These are phyloP conservation scores for Sinhomidia bicolor DNA, from an alignment of 2,888 invertebrate species.

Conservation along the genomic window DNA sequence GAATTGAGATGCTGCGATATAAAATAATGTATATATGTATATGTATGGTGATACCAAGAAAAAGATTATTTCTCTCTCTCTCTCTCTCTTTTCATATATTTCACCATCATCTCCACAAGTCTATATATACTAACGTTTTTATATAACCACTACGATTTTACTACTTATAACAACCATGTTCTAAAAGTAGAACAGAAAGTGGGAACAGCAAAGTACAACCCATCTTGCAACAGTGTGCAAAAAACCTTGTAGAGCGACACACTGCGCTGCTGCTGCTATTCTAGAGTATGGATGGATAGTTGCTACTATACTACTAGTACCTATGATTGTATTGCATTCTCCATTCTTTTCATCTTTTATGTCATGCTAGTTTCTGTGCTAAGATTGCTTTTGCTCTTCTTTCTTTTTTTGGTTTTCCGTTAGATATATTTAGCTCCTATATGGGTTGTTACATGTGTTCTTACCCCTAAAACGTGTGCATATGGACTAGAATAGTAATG, in stretches of 20 bases:
- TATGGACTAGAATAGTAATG: constrained; percentile 51
- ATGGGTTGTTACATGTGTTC: neutral
- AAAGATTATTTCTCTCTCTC: neutral
- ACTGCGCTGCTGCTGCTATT: neutral
- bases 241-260: constrained; percentile 48
- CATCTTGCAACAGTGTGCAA: constrained; percentile 69
- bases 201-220: constrained; percentile 50
- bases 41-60: neutral
- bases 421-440: constrained; percentile 23
- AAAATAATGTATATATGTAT: neutral
- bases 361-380: constrained; percentile 15
- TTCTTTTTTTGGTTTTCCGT: constrained; percentile 42
- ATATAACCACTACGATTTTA: constrained; percentile 24
- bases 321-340: neutral
- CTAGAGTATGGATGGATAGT: neutral
- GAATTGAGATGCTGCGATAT: neutral
- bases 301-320: neutral
- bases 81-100: neutral
- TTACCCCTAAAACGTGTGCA: constrained; percentile 1
- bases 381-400: constrained; percentile 35
- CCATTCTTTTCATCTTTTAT: neutral
- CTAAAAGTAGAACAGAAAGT: constrained; percentile 73
- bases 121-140: neutral
- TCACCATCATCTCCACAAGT: neutral
- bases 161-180: constrained; percentile 41